Evolutionary conservation across 2,888 invertebrate genomes (phyloP), one percentile per base, ranked within the genome.

Genomic region (Calameuta filiformis): DNA sequence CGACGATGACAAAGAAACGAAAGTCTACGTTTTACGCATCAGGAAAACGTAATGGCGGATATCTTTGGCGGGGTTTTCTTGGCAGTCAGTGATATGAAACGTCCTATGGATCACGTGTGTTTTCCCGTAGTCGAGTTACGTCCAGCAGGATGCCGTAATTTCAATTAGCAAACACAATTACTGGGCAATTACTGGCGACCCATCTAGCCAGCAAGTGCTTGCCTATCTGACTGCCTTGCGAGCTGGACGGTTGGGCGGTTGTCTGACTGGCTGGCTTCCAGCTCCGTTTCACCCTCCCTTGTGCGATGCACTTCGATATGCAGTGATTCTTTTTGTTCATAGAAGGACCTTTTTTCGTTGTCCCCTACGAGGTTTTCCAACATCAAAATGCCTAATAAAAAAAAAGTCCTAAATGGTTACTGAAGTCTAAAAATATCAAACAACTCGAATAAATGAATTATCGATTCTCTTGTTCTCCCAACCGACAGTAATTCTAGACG

Each of bases 101-200:
- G 35, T 74, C 74, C 74, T n/a, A 23, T n/a, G 30, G 35, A 35
- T 74, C 74, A 34, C 74, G 37, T 30, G 35, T 74, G 74, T n/a
- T 15, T 23, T 35, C 37, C 35, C 35, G 35, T 34, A 74, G 74
- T 80, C 71, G 75, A 79, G 77, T 73, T 76, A 73, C 78, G 69
- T 79, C 71, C 74, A 75, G 68, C 69, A 73, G 80, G 79, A 81
- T 80, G 81, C 85, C 85, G 86, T 87, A 89, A 88, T 87, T 88
- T 88, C 88, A 88, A 89, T 87, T 86, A 89, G 86, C 85, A 88
- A 89, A 88, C 85, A 86, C 87, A 88, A 89, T 89, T 89, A 89
- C 82, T 73, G 85, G 82, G 82, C 87, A 87, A 87, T 89, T 88
- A 88, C 84, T 83, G 82, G 76, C 78, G 78, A 84, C 77, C 81